Conservation (phyloP, 2,113 vertebrate genomes). For the Microtus pennsylvanicus region DNA sequence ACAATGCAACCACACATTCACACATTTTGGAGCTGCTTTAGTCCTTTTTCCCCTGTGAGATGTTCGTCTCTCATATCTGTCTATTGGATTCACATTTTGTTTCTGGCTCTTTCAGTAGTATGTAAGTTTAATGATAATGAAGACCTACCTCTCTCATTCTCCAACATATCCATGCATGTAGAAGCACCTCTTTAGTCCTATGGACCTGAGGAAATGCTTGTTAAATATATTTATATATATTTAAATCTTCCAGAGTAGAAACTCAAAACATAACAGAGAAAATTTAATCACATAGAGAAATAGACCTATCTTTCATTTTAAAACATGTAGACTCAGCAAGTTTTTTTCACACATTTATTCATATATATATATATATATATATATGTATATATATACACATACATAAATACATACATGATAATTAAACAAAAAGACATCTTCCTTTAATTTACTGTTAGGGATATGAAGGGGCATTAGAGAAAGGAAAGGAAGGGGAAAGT, state of each 20-base stretch:
- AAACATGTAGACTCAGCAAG: neutral
- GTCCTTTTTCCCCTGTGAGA: neutral
- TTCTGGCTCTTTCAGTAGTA: neutral
- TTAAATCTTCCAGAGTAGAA: neutral
- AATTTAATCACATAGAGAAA: neutral
- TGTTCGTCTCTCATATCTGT: neutral
- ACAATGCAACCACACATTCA: neutral
- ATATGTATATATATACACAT: too few species aligned
- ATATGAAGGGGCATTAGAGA: too few species aligned
- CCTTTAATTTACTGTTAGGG: too few species aligned
- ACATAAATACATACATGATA: too few species aligned
- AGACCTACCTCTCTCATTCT: neutral
- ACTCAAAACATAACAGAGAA: neutral
- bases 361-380: too few species aligned
- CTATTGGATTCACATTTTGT: neutral
- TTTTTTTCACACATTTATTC: too few species aligned
- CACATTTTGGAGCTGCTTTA: neutral
- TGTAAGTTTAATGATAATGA: neutral
- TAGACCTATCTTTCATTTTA: too few species aligned
- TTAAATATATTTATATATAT: neutral
- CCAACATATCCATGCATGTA: neutral
- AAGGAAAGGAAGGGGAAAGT: too few species aligned
- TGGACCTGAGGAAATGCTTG: neutral
- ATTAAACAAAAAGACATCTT: too few species aligned
- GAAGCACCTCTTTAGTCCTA: neutral